These are phyloP conservation scores for Rostratula benghalensis DNA, from an alignment of 2,113 vertebrate genomes.

Conservation along the genomic window DNA sequence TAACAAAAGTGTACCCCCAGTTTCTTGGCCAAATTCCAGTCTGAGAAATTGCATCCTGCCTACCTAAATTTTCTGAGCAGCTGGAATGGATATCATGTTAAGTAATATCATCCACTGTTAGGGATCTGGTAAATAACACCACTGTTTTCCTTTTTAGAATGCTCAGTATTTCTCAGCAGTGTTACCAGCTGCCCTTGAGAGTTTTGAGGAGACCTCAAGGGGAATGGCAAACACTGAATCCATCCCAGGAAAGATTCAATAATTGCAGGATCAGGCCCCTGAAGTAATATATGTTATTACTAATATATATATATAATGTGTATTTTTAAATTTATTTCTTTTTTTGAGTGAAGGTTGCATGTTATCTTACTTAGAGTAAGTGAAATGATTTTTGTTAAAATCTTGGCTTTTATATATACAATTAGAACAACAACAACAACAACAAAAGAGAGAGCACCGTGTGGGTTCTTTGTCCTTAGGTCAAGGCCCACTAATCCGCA, in stretches of 20 bases:
- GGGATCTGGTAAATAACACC: neutral
- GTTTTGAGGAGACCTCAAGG: neutral
- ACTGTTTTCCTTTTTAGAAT: neutral
- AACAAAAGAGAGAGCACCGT: neutral
- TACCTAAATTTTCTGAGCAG: constrained; percentile 26
- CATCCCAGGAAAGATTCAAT: neutral
- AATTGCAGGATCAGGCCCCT: neutral
- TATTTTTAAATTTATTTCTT: neutral
- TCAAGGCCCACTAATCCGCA: neutral
- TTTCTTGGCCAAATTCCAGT: constrained; percentile 34
- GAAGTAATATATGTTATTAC: neutral
- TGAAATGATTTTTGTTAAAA: neutral
- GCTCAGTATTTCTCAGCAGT: neutral
- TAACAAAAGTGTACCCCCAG: neutral
- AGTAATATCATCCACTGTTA: neutral
- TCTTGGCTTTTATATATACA: neutral
- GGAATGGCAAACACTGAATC: neutral
- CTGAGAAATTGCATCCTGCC: constrained; percentile 23
- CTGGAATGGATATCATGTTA: constrained; percentile 7
- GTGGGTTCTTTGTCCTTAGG: neutral
- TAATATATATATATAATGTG: neutral
- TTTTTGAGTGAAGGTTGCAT: neutral
- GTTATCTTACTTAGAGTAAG: neutral
- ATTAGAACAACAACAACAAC: neutral
- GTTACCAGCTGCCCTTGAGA: neutral